Percentiles rank a stretch among this genome's conserved stretches.
phyloP scores from a whole-genome alignment of 2,797 vertebrate species.

The Acanthurus tractus region DNA sequence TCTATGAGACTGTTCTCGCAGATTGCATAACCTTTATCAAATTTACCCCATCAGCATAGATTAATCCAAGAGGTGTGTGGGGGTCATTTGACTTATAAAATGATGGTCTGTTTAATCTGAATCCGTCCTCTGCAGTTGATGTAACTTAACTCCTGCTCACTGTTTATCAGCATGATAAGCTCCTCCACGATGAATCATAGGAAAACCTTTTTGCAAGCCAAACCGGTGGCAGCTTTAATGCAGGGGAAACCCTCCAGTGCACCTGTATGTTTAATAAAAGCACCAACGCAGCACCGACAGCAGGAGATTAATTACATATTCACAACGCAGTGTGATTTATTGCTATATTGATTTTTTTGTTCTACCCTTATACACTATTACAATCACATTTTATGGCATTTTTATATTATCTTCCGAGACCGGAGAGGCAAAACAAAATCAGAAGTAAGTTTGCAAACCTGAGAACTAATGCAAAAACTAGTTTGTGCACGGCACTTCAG shows the following conservation, averaged over 20 bases:
- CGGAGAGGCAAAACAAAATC: not conserved
- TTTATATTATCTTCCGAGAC: not conserved
- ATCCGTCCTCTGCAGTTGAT: not conserved
- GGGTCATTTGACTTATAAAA: not conserved
- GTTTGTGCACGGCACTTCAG: not conserved
- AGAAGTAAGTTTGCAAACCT: not conserved
- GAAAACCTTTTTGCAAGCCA: not conserved
- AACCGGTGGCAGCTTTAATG: not conserved
- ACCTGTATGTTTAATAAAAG: slow-evolving; percentile 2
- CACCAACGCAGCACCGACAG: not conserved
- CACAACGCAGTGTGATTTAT: not conserved
- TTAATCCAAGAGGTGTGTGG: not conserved
- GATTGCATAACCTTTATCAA: slow-evolving; percentile 28
- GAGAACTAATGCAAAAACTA: not conserved
- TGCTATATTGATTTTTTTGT: slow-evolving; percentile 1
- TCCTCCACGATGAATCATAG: not conserved
- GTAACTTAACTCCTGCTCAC: not conserved
- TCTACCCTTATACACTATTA: not conserved
- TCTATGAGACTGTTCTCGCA: not conserved
- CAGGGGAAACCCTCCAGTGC: not conserved
- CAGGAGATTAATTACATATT: not conserved
- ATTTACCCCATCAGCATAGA: not conserved
- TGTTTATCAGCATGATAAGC: not conserved
- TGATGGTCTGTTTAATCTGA: not conserved
- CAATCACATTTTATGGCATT: not conserved